Conservation (phyloP, 1,140 invertebrate genomes). For the Dinoponera quadriceps region DNA sequence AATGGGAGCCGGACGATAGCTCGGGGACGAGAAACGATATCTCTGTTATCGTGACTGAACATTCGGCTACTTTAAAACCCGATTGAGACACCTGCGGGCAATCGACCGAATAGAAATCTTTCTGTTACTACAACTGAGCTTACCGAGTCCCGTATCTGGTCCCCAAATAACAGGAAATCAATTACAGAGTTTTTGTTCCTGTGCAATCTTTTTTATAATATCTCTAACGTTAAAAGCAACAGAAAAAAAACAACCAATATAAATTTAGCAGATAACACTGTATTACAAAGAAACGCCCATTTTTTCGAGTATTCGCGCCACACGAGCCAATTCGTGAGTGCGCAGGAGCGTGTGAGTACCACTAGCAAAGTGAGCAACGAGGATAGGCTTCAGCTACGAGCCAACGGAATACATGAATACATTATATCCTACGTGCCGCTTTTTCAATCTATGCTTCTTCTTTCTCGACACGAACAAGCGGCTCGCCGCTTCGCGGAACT, state of each 20-base stretch:
- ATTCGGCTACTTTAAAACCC: too few relatives aligned
- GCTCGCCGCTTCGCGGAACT: conserved; percentile 65
- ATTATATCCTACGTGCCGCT: conserved; percentile 61
- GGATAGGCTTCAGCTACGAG: conserved; percentile 50
- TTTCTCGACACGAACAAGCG: conserved; percentile 55
- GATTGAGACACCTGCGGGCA: too few relatives aligned
- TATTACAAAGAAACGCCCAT: not conserved
- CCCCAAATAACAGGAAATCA: too few relatives aligned
- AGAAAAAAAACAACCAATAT: not conserved
- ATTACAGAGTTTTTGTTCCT: too few relatives aligned
- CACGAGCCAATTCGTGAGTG: conserved; percentile 16
- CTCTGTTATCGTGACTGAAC: too few relatives aligned
- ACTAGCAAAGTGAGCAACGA: conserved; percentile 49
- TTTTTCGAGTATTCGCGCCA: not conserved
- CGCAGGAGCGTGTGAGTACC: conserved; percentile 48
- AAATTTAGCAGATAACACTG: not conserved
- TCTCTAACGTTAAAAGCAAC: not conserved
- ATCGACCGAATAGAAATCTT: too few relatives aligned
- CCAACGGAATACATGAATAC: conserved; percentile 65
- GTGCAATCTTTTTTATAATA: not conserved
- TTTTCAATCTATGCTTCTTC: conserved; percentile 58
- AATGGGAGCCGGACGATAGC: too few relatives aligned
- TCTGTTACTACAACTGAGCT: too few relatives aligned
- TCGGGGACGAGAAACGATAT: too few relatives aligned
- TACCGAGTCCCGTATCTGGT: too few relatives aligned